Percentiles rank a stretch among this genome's conserved stretches.
These are phyloP conservation scores for Acanthaster planci DNA, from an alignment of 35 echinoderm and acorn worm genomes.

Conservation along the genomic window DNA sequence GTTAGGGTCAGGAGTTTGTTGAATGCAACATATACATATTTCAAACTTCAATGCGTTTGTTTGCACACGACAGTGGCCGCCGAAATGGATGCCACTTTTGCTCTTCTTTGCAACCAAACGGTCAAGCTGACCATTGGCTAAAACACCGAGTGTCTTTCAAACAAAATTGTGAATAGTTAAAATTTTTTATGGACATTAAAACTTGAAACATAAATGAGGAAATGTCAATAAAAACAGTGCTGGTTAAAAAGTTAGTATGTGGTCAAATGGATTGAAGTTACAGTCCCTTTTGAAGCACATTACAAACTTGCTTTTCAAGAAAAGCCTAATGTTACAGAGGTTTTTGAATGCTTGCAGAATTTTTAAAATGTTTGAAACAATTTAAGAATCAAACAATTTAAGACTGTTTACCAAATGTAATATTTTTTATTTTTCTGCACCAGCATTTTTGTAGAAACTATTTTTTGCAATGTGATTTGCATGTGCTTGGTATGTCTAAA, in stretches of 20 bases:
- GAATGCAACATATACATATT: no score
- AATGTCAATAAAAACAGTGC: not conserved
- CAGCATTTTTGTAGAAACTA: no score
- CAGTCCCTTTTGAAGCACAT: not conserved
- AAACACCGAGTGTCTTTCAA: slow-evolving; percentile 24
- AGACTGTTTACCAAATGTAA: no score
- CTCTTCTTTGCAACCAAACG: not conserved
- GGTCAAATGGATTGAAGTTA: not conserved
- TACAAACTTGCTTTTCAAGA: not conserved
- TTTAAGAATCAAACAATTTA: no score
- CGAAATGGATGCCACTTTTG: not conserved
- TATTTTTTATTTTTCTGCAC: no score
- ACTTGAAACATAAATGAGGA: not conserved
- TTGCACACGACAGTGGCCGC: slow-evolving; percentile 3
- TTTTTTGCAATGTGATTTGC: no score
- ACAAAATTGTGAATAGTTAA: not conserved
- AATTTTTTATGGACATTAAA: not conserved
- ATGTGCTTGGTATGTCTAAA: no score
- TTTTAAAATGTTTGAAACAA: no score
- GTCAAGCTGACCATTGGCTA: not conserved
- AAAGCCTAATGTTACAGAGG: no score
- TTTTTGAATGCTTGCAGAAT: no score
- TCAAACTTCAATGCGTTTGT: not conserved
- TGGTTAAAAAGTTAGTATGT: not conserved
- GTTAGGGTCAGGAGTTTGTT: no score